Conservation (phyloP, 1,140 invertebrate species). For the Orchestia grillus region DNA sequence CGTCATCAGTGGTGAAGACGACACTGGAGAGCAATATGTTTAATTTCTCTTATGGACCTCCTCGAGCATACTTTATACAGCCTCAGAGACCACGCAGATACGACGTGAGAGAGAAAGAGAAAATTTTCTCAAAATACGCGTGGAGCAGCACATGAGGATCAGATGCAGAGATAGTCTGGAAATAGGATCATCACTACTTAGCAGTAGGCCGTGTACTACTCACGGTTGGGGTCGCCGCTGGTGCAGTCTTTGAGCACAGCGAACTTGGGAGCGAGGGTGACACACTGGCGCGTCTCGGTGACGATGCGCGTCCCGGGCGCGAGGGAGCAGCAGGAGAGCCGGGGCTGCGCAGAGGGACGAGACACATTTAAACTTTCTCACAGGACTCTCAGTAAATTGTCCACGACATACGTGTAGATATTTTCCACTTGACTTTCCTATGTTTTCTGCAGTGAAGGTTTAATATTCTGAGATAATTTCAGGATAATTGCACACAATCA, state of each 20-base stretch:
- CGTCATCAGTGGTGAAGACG: background rate
- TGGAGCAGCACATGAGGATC: too few species aligned
- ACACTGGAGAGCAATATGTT: background rate
- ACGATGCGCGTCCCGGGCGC: slow-evolving; percentile 10
- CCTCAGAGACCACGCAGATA: too few species aligned
- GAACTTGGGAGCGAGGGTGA: background rate
- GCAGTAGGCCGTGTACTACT: too few species aligned
- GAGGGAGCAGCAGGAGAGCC: background rate
- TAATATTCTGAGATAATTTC: too few species aligned
- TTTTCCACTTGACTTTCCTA: too few species aligned
- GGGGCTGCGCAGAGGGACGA: background rate
- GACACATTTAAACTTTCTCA: background rate
- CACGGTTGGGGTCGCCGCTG: background rate
- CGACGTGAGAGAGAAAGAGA: too few species aligned
- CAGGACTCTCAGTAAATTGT: background rate
- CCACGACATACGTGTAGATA: too few species aligned
- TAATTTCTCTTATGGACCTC: background rate
- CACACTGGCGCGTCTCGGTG: slow-evolving; percentile 10
- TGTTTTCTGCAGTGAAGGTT: too few species aligned
- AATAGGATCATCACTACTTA: too few species aligned
- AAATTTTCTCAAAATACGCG: too few species aligned
- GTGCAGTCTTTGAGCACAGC: slow-evolving; percentile 12
- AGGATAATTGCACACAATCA: too few species aligned
- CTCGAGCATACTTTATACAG: background rate
- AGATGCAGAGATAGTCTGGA: too few species aligned